Percentiles rank a stretch among this genome's conserved stretches.
Conservation (phyloP, 35 echinoderm and acorn worm genomes). For the Holothuria glaberrima region DNA sequence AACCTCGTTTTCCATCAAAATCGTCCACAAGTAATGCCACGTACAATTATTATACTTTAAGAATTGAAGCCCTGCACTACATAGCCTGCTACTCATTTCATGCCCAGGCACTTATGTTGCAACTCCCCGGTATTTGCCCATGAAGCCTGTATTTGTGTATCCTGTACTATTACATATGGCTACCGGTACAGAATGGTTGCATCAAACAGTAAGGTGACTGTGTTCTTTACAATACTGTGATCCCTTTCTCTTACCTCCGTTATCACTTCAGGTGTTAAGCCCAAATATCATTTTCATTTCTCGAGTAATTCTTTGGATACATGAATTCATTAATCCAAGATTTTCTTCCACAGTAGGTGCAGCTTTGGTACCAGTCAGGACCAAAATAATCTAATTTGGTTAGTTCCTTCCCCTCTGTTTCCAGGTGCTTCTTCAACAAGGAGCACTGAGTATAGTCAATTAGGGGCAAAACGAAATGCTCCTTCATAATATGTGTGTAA, state of each 20-base stretch:
- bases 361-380: constrained; percentile 32
- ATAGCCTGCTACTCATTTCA: too few species aligned
- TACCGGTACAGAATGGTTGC: too few species aligned
- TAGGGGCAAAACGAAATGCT: constrained; percentile 43
- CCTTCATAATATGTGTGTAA: constrained; percentile 23
- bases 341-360: constrained; percentile 51
- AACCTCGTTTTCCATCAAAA: too few species aligned
- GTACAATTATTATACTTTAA: too few species aligned
- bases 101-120: too few species aligned
- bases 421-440: constrained; percentile 29
- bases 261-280: constrained; percentile 3
- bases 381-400: constrained; percentile 50
- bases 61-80: too few species aligned
- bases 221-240: too few species aligned
- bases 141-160: too few species aligned
- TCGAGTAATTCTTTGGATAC: constrained; percentile 50
- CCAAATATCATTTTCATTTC: constrained; percentile 47
- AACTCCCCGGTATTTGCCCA: too few species aligned
- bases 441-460: constrained; percentile 32
- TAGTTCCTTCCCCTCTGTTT: constrained; percentile 1
- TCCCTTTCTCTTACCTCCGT: background rate
- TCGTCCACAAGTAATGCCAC: too few species aligned
- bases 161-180: too few species aligned
- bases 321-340: constrained; percentile 56
- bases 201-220: too few species aligned